phyloP scores from a whole-genome alignment of 37 sponge, comb jelly and placozoan species.

The Beroe ovata region DNA sequence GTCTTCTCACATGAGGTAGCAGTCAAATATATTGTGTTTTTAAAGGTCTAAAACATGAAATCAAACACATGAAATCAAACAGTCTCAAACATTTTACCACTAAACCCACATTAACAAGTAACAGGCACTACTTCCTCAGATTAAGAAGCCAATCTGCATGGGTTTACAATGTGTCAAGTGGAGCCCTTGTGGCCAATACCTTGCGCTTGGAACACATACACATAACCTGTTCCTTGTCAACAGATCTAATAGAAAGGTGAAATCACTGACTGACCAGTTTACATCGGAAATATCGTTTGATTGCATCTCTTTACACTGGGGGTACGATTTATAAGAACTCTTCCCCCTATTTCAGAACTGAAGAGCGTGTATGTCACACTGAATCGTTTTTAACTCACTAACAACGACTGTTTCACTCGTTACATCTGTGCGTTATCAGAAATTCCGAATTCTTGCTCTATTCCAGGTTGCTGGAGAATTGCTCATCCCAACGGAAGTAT shows the following conservation, averaged over 20 bases:
- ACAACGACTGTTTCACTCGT: too few relatives aligned
- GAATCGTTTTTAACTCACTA: too few relatives aligned
- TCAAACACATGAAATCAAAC: too few relatives aligned
- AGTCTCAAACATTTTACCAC: too few relatives aligned
- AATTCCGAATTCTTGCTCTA: not conserved
- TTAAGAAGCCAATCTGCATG: constrained; percentile 46
- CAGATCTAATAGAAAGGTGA: constrained; percentile 51
- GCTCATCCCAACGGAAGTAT: not conserved
- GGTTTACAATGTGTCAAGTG: constrained; percentile 34
- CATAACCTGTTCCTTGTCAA: constrained; percentile 34
- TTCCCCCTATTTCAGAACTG: too few relatives aligned
- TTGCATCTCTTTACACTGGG: too few relatives aligned
- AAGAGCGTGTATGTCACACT: too few relatives aligned
- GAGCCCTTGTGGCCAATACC: constrained; percentile 44
- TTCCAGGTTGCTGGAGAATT: constrained; percentile 43
- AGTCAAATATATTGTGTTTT: not conserved
- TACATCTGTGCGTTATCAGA: too few relatives aligned
- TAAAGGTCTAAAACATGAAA: not conserved
- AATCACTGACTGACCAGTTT: not conserved
- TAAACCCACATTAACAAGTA: too few relatives aligned
- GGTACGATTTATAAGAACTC: too few relatives aligned
- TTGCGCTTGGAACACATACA: constrained; percentile 46
- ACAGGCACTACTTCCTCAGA: not conserved
- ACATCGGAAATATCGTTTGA: too few relatives aligned
- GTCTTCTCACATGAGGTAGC: constrained; percentile 39